These are phyloP conservation scores for Epirrita christyi DNA, from an alignment of 2,888 invertebrate species.

Conservation along the genomic window DNA sequence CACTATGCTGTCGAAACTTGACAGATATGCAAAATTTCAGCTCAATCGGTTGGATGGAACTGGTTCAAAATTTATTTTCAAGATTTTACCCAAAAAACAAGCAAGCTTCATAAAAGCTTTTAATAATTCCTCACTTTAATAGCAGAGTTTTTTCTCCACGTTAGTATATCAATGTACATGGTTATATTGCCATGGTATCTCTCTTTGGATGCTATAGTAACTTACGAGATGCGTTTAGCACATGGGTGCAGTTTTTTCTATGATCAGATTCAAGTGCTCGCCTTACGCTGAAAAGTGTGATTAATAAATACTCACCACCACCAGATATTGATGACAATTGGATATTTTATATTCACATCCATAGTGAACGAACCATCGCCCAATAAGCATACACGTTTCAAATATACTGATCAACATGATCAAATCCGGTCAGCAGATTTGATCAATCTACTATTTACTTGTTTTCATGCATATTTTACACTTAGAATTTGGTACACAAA, in stretches of 20 bases:
- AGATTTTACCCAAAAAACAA: too few species aligned
- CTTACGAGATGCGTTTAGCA: not conserved
- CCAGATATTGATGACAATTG: slow-evolving; percentile 67
- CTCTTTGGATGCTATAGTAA: too few species aligned
- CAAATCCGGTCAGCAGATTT: slow-evolving; percentile 60
- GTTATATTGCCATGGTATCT: too few species aligned
- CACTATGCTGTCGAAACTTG: too few species aligned
- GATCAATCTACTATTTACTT: slow-evolving; percentile 32
- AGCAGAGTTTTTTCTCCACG: too few species aligned
- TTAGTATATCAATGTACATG: too few species aligned
- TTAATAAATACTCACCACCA: slow-evolving; percentile 43
- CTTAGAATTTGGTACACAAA: not conserved
- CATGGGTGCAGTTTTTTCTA: slow-evolving; percentile 22
- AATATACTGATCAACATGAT: slow-evolving; percentile 27
- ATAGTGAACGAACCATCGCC: slow-evolving; percentile 24
- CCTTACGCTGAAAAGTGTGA: slow-evolving; percentile 16
- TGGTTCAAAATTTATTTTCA: too few species aligned
- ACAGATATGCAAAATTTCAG: too few species aligned
- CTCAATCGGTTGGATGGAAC: too few species aligned
- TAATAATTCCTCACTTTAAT: too few species aligned
- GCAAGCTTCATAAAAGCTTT: too few species aligned
- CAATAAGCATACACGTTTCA: slow-evolving; percentile 14
- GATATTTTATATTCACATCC: slow-evolving; percentile 40
- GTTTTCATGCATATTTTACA: slow-evolving; percentile 25
- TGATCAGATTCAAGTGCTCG: slow-evolving; percentile 38